These are phyloP conservation scores for Mustelus asterias DNA, from an alignment of 2,113 vertebrate genomes.

Conservation along the genomic window DNA sequence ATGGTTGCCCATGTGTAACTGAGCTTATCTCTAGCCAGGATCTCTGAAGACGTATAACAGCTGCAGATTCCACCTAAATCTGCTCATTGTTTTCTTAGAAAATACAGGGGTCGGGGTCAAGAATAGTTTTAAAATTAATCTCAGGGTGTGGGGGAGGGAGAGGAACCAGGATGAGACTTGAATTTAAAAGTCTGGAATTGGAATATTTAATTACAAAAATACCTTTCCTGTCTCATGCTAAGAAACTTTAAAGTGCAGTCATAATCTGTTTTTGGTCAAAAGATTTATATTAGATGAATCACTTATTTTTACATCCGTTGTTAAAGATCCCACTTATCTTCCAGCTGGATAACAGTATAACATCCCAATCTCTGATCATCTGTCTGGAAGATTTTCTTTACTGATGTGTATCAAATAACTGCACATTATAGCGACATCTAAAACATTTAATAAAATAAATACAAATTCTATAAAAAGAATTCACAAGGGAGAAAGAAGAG, in stretches of 20 bases:
- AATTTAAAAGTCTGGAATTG: not conserved
- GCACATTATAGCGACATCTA: not conserved
- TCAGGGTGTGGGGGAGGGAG: not conserved
- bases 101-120: not conserved
- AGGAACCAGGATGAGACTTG: not conserved
- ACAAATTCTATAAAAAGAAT: constrained; percentile 20
- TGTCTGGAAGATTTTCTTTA: not conserved
- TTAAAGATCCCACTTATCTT: not conserved
- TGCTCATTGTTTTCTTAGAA: not conserved
- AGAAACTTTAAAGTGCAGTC: not conserved
- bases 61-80: constrained; percentile 7
- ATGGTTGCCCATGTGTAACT: not conserved
- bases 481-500: not conserved
- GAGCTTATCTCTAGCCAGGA: not conserved
- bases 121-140: constrained; percentile 1
- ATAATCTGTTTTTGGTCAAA: not conserved
- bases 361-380: not conserved
- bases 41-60: not conserved
- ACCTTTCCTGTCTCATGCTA: not conserved
- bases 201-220: not conserved
- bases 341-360: not conserved
- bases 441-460: not conserved
- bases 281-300: not conserved
- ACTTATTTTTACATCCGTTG: not conserved
- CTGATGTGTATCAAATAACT: not conserved